Percentiles rank a stretch among this genome's conserved stretches.
Conservation (phyloP, 2,113 vertebrate genomes). For the Macaca mulatta region DNA sequence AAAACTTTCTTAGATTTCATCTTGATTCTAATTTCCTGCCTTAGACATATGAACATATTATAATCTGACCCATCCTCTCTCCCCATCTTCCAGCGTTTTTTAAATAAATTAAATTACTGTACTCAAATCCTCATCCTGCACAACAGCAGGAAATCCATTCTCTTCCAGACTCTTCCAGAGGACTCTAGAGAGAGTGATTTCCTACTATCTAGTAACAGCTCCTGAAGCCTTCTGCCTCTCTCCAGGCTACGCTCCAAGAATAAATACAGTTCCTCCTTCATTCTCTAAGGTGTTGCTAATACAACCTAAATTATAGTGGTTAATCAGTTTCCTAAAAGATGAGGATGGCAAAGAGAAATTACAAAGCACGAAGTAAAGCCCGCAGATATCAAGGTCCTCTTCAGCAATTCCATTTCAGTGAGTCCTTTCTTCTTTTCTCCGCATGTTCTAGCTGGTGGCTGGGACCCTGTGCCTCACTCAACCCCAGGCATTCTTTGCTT, state of each 20-base stretch:
- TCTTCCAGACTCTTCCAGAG: conserved; percentile 14
- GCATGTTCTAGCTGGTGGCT: neutral
- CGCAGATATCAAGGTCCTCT: neutral
- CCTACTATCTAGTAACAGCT: neutral
- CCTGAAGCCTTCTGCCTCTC: conserved; percentile 23
- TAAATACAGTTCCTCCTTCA: neutral
- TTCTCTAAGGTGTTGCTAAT: neutral
- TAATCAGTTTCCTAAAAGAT: neutral
- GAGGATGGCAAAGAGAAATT: neutral
- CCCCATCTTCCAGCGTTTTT: neutral
- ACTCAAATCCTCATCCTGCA: neutral
- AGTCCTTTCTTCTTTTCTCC: neutral
- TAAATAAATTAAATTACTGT: conserved; percentile 40
- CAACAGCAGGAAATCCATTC: conserved; percentile 20
- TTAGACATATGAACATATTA: neutral
- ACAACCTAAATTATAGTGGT: neutral
- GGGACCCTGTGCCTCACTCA: neutral
- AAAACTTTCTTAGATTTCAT: conserved; percentile 52
- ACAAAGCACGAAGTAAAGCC: neutral
- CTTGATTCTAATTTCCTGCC: conserved; percentile 44
- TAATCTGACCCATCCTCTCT: neutral
- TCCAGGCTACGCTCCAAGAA: neutral
- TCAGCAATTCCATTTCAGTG: neutral
- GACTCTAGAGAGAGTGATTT: conserved; percentile 29
- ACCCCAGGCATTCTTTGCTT: neutral